Conservation (phyloP, 1,140 invertebrate species). For the Bombus sylvicola region DNA sequence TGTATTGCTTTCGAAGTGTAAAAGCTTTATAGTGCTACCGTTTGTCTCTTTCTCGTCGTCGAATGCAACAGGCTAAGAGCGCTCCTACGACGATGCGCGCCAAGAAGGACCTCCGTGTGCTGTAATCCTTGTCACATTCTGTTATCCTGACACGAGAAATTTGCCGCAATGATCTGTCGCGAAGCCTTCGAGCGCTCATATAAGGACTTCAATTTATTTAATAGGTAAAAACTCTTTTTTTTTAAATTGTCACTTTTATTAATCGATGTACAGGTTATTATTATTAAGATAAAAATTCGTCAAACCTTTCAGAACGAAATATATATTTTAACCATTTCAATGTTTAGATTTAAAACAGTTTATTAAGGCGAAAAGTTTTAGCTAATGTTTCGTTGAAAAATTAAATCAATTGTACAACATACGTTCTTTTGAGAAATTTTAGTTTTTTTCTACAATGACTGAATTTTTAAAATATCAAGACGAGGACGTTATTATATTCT, state of each 20-base stretch:
- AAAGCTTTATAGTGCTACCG: constrained; percentile 1
- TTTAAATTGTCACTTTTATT: not conserved
- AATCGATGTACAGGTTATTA: not conserved
- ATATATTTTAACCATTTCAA: not conserved
- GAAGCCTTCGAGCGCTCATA: not conserved
- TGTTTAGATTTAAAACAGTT: not conserved
- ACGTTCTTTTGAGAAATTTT: not conserved
- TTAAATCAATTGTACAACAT: not conserved
- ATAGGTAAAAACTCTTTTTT: not conserved
- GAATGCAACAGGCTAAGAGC: not conserved
- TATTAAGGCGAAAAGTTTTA: not conserved
- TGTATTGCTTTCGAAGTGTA: not conserved
- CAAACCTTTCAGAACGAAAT: not conserved
- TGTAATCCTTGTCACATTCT: constrained; percentile 58
- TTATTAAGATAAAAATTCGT: too few species aligned
- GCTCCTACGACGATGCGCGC: constrained; percentile 37
- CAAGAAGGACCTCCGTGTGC: constrained; percentile 49
- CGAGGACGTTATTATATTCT: not conserved
- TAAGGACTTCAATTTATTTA: not conserved
- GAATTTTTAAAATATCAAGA: not conserved
- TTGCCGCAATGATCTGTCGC: constrained; percentile 58
- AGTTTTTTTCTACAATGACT: not conserved
- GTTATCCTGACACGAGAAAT: constrained; percentile 72
- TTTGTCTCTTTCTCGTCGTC: constrained; percentile 31
- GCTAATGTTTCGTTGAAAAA: not conserved